phyloP scores from a whole-genome alignment of 1,140 invertebrate species.

The Lordiphosa mommai region DNA sequence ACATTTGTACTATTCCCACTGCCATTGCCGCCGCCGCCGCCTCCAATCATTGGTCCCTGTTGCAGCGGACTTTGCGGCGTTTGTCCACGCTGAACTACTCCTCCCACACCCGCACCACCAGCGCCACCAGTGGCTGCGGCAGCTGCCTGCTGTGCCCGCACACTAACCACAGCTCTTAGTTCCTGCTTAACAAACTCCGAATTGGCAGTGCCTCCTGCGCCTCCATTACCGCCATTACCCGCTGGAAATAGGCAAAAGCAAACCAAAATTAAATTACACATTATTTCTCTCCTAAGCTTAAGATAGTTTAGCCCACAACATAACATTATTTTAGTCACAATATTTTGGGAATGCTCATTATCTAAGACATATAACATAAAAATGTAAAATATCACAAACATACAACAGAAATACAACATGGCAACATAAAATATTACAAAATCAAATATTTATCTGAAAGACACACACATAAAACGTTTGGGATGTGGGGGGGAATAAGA shows the following conservation, averaged over 20 bases:
- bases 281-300: background rate
- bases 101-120: conserved; percentile 33
- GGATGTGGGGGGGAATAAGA: conserved; percentile 1
- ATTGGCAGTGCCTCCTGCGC: conserved; percentile 57
- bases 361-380: conserved; percentile 31
- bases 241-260: conserved; percentile 41
- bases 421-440: background rate
- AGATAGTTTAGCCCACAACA: conserved; percentile 14
- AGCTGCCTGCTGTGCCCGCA: conserved; percentile 84
- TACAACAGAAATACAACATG: conserved; percentile 8
- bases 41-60: conserved; percentile 57
- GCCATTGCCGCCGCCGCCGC: conserved; percentile 28
- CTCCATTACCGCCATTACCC: conserved; percentile 35
- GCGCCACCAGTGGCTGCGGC: conserved; percentile 53
- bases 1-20: conserved; percentile 69
- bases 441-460: conserved; percentile 12
- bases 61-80: conserved; percentile 76
- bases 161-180: conserved; percentile 91
- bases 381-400: background rate
- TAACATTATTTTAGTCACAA: conserved; percentile 57
- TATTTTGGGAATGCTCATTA: conserved; percentile 1
- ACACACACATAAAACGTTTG: conserved; percentile 34
- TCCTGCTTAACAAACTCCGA: conserved; percentile 94
- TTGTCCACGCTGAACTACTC: conserved; percentile 49
- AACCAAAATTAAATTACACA: background rate